These are phyloP conservation scores for Piaya cayana DNA, from an alignment of 2,113 vertebrate species.

Conservation along the genomic window DNA sequence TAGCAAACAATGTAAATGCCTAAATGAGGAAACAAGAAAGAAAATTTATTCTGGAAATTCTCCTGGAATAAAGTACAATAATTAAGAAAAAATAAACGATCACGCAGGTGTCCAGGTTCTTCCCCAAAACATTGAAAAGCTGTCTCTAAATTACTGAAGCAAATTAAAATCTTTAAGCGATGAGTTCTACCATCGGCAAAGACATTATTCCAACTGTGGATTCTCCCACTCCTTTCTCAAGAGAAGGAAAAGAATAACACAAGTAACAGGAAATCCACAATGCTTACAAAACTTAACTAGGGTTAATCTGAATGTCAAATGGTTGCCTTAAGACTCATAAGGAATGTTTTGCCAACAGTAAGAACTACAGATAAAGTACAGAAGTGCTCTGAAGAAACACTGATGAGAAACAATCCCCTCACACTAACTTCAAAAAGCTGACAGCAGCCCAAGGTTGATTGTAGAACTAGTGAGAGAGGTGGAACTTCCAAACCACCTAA, in stretches of 20 bases:
- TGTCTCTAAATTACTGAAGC: neutral
- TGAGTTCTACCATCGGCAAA: neutral
- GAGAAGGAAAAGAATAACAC: neutral
- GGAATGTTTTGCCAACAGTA: neutral
- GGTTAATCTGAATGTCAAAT: neutral
- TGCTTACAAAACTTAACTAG: neutral
- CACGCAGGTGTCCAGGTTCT: neutral
- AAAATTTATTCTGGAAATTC: neutral
- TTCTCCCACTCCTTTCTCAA: neutral
- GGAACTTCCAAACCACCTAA: neutral
- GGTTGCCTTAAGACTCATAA: neutral
- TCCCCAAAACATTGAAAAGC: neutral
- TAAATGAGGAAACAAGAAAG: constrained; percentile 58
- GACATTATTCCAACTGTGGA: neutral
- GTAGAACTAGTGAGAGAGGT: fast-evolving
- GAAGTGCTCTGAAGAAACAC: neutral
- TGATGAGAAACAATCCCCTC: neutral
- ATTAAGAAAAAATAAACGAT: neutral
- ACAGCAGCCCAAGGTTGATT: neutral
- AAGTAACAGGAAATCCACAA: neutral
- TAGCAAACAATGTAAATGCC: constrained; percentile 95
- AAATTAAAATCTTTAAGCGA: neutral
- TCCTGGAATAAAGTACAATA: neutral
- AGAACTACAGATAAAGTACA: neutral
- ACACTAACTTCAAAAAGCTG: neutral